A percentile compares a stretch with the other conserved stretches of the same genome.
Evolutionary conservation across 2,797 vertebrate species (phyloP).

Genomic region (Acanthis flammea): DNA sequence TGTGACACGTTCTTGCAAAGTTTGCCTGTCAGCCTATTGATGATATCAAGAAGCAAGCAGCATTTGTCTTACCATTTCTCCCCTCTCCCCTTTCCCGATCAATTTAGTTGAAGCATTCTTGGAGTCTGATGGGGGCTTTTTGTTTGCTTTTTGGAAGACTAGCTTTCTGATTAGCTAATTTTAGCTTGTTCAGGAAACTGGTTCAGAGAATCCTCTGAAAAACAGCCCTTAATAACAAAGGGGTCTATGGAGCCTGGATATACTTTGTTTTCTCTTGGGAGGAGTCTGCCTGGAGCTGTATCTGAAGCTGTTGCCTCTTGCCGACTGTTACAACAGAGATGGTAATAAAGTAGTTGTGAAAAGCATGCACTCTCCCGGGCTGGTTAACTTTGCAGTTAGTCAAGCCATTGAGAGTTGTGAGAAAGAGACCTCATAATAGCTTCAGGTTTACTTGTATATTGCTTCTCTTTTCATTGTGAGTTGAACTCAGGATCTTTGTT

Average conservation of each 20-base stretch:
- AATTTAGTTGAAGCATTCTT: neutral
- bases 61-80: neutral
- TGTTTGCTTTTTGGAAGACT: neutral
- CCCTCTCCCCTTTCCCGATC: neutral
- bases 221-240: neutral
- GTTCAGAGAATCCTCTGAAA: neutral
- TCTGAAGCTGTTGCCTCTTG: neutral
- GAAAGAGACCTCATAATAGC: neutral
- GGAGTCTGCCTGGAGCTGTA: neutral
- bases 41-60: neutral
- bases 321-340: neutral
- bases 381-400: neutral
- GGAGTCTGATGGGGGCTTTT: neutral
- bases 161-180: neutral
- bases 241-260: neutral
- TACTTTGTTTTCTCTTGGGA: neutral
- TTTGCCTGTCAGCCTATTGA: neutral
- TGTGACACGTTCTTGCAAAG: neutral
- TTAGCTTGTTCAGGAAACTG: neutral
- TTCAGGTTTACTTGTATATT: neutral
- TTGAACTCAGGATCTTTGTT: neutral
- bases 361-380: neutral
- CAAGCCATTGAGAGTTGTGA: neutral
- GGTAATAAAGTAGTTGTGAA: neutral
- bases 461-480: neutral